Base-by-base conservation (phyloP, 2,113 vertebrate species). In the Rutilus rutilus region DNA sequence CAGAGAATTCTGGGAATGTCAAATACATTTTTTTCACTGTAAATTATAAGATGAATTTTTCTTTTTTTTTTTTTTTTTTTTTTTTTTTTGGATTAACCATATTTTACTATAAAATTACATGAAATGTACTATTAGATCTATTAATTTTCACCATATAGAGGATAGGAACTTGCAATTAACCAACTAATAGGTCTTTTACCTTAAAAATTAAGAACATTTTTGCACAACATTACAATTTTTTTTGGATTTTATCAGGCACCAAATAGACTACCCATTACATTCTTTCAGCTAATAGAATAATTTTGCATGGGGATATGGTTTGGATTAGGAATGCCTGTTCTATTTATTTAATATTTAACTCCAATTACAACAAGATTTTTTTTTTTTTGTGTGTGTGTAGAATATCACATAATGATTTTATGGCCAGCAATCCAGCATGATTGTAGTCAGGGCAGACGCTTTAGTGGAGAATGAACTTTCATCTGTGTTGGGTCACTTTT, bases 381-480 rank as follows among this genome's bases (percentile, higher is more conserved):
- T 5, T 89, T 15, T 74, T 39, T 78, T 82, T 19, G n/a, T n/a
- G n/a, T 78, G 82, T 88, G 91, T 93, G 92, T 84, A 45, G 91
- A 88, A 87, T 92, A 93, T 93, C 92, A 91, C 25, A 84, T 74
- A 90, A 91, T 89, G 87, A 83, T 91, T 91, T 90, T 87, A 84
- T 91, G 85, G 89, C 88, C 87, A 86, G 30, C 30, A 30, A 30
- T 30, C 30, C 30, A 30, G 77, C 88, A 90, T 91, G 92, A 89
- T 88, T 93, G 91, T 87, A 90, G 92, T 91, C 50, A 78, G 88
- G 88, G 85, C 88, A 83, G 87, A 86, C 88, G 87, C 84, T 74
- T 82, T 76, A 88, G 88, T 89, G 90, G 88, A 91, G 91, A 33
- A 90, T 90, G 88, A 85, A 89, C 90, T 92, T 93, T 94, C 90